Evolutionary conservation across 2,797 vertebrate species (phyloP).

Genomic region (Anguilla megastoma): DNA sequence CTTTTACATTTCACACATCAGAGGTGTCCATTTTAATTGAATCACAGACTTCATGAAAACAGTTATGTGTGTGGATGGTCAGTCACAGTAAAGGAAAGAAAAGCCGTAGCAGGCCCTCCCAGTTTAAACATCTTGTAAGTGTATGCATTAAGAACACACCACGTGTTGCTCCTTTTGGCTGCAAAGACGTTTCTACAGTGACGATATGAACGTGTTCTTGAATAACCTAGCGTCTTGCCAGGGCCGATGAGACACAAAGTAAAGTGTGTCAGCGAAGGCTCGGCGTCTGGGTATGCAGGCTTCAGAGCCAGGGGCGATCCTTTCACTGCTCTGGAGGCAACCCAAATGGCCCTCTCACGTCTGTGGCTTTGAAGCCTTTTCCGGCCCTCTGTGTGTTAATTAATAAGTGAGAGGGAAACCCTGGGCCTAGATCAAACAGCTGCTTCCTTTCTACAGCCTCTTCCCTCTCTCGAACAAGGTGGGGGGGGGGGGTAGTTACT

Average conservation of each 20-base stretch:
- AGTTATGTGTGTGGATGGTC: slow-evolving; percentile 61
- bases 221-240: slow-evolving; percentile 38
- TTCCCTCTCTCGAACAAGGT: background rate
- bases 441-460: slow-evolving; percentile 22
- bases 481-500: background rate
- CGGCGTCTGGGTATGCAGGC: background rate
- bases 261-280: slow-evolving; percentile 47
- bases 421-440: slow-evolving; percentile 33
- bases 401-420: slow-evolving; percentile 27
- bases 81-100: slow-evolving; percentile 57
- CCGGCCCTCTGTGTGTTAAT: slow-evolving; percentile 1
- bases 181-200: slow-evolving; percentile 25
- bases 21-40: slow-evolving; percentile 54
- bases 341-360: slow-evolving; percentile 6
- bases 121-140: slow-evolving; percentile 47
- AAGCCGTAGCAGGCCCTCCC: slow-evolving; percentile 64
- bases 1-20: background rate
- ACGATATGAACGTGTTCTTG: slow-evolving; percentile 26
- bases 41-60: slow-evolving; percentile 56
- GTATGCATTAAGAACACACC: background rate
- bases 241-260: slow-evolving; percentile 34
- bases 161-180: slow-evolving; percentile 19
- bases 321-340: slow-evolving; percentile 2
- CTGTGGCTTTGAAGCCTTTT: background rate
- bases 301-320: background rate